Conservation (phyloP, 92 coral and sea anemone genomes). For the Parazoanthus atlanticus region DNA sequence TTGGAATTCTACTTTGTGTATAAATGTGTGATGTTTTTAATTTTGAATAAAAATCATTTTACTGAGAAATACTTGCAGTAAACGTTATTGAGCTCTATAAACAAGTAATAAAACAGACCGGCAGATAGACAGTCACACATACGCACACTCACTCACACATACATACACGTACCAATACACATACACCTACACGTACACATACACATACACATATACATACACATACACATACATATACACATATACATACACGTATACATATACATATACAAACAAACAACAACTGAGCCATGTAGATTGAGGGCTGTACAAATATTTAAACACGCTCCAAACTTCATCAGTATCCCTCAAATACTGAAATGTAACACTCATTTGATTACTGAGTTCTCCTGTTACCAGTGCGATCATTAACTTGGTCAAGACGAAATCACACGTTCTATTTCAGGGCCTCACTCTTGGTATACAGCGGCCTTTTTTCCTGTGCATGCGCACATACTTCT, state of each 20-base stretch:
- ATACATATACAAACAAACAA: neutral
- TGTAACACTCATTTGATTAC: neutral
- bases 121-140: neutral
- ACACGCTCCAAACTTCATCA: neutral
- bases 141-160: too few relatives aligned
- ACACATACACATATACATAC: neutral
- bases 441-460: conserved; percentile 41
- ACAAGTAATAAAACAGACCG: neutral
- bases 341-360: neutral
- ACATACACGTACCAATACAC: neutral
- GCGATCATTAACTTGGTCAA: neutral
- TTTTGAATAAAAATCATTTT: neutral
- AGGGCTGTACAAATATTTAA: too few relatives aligned
- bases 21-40: too few relatives aligned
- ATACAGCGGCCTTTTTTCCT: conserved; percentile 80
- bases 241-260: neutral
- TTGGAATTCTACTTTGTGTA: neutral
- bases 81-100: neutral
- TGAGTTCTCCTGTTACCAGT: neutral
- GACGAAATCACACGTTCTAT: neutral
- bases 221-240: neutral
- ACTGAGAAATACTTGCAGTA: neutral
- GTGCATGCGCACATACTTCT: conserved; percentile 64
- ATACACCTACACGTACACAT: neutral
- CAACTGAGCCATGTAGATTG: neutral